Conservation (phyloP, 2,888 invertebrate genomes). For the Carcina quercana region DNA sequence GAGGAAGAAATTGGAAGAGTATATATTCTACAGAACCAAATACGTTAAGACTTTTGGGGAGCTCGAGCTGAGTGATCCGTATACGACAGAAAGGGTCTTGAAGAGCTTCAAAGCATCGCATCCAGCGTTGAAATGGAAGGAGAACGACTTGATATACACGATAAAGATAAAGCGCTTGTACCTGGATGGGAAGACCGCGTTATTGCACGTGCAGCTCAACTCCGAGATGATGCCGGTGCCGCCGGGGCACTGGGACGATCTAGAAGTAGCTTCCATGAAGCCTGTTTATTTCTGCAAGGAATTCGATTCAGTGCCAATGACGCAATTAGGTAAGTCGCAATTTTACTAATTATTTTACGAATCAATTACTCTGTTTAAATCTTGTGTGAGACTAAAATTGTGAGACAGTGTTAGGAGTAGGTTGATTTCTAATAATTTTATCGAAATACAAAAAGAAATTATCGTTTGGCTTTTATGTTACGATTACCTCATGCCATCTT, state of each 20-base stretch:
- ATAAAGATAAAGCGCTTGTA: conserved; percentile 42
- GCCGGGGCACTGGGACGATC: conserved; percentile 41
- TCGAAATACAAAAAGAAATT: no score
- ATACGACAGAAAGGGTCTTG: conserved; percentile 23
- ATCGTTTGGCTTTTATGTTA: no score
- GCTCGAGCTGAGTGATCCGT: conserved; percentile 15
- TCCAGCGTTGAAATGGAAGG: conserved; percentile 25
- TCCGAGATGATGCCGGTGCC: conserved; percentile 33
- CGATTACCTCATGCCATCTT: no score
- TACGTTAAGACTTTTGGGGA: conserved; percentile 32
- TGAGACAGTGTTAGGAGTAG: no score
- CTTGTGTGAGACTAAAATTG: no score
- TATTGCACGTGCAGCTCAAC: conserved; percentile 43
- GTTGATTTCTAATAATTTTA: no score
- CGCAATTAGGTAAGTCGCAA: conserved; percentile 38
- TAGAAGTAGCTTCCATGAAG: conserved; percentile 40
- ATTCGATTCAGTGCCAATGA: conserved; percentile 22
- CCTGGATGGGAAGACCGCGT: conserved; percentile 36
- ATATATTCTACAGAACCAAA: conserved; percentile 42
- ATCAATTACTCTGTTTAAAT: no score
- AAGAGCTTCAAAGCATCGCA: conserved; percentile 25
- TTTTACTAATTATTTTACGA: no score
- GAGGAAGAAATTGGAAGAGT: conserved; percentile 44
- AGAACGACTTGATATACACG: conserved; percentile 27
- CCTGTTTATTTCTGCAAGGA: conserved; percentile 42